A percentile compares a stretch with the other conserved stretches of the same genome.
Conservation (phyloP, 2,797 vertebrate genomes). For the Gobionotothen gibberifrons region DNA sequence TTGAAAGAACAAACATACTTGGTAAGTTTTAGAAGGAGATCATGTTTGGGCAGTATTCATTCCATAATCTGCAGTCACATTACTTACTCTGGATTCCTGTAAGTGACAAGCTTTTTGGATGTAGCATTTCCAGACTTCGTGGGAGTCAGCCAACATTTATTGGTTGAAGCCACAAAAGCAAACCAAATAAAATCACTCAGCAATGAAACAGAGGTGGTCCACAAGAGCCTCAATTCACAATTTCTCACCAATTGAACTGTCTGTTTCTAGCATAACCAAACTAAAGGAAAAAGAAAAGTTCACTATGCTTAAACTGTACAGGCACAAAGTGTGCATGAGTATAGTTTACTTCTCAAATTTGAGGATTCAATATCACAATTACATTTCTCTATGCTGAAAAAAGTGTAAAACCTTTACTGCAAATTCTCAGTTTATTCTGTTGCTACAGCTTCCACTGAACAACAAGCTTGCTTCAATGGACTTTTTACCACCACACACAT, state of each 20-base stretch:
- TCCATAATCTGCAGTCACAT: conserved; percentile 23
- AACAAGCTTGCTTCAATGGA: conserved; percentile 25
- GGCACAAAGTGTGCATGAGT: neutral
- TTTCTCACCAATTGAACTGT: conserved; percentile 1
- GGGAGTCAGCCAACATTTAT: conserved; percentile 9
- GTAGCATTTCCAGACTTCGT: neutral
- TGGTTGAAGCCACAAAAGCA: conserved; percentile 18
- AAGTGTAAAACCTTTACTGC: neutral
- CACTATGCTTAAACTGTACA: neutral
- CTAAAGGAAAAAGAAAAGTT: neutral
- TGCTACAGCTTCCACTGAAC: neutral
- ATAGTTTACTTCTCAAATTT: neutral
- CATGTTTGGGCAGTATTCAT: conserved; percentile 7
- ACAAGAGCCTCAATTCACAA: neutral
- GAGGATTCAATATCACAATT: neutral
- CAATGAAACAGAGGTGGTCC: neutral
- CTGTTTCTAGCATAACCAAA: conserved; percentile 6
- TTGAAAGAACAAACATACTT: too few relatives aligned
- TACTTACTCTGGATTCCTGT: conserved; percentile 23
- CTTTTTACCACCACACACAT: conserved; percentile 37
- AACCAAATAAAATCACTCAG: conserved; percentile 8
- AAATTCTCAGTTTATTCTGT: neutral
- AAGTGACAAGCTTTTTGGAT: conserved; percentile 9
- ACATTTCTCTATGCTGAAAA: neutral
- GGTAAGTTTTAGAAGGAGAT: too few relatives aligned